phyloP scores from a whole-genome alignment of 2,797 vertebrate species.

The Oreochromis mossambicus region DNA sequence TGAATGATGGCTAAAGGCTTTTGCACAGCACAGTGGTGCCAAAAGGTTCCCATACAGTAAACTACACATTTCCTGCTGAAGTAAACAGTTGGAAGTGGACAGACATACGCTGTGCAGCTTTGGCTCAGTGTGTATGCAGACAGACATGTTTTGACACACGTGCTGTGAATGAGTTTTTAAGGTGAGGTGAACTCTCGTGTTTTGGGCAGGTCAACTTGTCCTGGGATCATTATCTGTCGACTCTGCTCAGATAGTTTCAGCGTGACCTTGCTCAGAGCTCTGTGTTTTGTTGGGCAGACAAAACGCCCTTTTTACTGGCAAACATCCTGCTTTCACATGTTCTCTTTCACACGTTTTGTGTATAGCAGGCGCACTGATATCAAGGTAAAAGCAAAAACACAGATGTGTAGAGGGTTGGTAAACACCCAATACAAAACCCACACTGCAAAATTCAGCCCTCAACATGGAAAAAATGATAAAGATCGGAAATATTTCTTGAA shows the following conservation, averaged over 20 bases:
- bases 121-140: background rate
- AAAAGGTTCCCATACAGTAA: background rate
- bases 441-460: background rate
- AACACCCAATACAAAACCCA: background rate
- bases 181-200: background rate
- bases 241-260: background rate
- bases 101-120: background rate
- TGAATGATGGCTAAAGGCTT: background rate
- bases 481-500: background rate
- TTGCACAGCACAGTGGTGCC: background rate
- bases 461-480: background rate
- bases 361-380: background rate
- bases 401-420: background rate
- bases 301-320: background rate
- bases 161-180: conserved; percentile 24
- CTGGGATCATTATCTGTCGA: background rate
- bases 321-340: conserved; percentile 2
- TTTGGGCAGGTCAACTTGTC: background rate
- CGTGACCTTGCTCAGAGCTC: background rate
- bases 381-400: background rate
- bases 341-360: background rate
- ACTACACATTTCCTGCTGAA: background rate
- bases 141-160: background rate
- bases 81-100: background rate
- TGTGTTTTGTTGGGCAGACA: conserved; percentile 4